A percentile compares a stretch with the other conserved stretches of the same genome.
These are phyloP conservation scores for Glaucopsyche alexis DNA, from an alignment of 2,888 invertebrate genomes.

Conservation along the genomic window DNA sequence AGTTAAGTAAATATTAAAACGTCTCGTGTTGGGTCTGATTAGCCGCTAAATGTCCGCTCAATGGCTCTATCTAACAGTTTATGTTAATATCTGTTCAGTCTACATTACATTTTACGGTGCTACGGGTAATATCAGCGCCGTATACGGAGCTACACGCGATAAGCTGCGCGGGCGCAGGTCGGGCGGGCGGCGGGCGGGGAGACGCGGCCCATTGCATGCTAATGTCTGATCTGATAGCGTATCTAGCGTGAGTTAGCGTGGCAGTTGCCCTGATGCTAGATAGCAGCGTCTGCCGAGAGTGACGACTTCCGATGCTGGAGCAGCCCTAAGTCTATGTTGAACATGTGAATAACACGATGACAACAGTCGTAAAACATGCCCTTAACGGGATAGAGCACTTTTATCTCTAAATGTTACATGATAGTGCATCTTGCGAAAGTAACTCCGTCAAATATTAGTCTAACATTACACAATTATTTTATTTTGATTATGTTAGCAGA, in stretches of 20 bases:
- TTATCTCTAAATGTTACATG: neutral
- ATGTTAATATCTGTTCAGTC: slow-evolving; percentile 11
- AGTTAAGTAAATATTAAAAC: neutral
- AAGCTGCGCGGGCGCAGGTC: slow-evolving; percentile 12
- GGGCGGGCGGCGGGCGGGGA: neutral
- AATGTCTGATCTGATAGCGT: slow-evolving; percentile 3
- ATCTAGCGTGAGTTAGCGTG: slow-evolving; percentile 9
- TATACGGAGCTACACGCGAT: slow-evolving; percentile 16
- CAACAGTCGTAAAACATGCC: neutral
- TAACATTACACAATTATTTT: neutral
- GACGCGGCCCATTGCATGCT: neutral
- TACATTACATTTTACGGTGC: slow-evolving; percentile 5
- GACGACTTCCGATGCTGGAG: slow-evolving; percentile 10
- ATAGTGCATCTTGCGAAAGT: neutral
- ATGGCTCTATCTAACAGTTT: slow-evolving; percentile 11
- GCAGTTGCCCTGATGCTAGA: neutral
- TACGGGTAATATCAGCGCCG: neutral
- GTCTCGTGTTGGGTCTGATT: neutral
- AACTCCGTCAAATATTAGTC: neutral
- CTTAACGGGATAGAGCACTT: neutral
- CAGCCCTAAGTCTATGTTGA: neutral
- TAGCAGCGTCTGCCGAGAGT: neutral
- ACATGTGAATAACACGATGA: neutral
- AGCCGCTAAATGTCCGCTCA: neutral
- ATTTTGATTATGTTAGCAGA: neutral